Conservation (phyloP, 2,888 invertebrate genomes). For the Drosophila colorata region DNA sequence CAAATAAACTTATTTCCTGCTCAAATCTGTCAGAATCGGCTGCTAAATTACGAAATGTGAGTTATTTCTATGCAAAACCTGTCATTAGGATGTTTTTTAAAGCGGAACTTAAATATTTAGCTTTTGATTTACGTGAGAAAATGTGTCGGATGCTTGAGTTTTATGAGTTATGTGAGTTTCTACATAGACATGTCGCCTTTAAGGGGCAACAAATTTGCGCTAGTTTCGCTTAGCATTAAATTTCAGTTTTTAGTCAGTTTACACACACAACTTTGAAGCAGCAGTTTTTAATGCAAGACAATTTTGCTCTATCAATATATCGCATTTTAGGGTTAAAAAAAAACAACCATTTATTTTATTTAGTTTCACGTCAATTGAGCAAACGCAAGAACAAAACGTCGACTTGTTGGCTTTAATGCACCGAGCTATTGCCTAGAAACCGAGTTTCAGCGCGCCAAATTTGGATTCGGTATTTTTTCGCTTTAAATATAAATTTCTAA, state of each 20-base stretch:
- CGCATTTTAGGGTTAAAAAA: slow-evolving; percentile 26
- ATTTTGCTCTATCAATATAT: slow-evolving; percentile 5
- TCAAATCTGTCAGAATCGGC: too few species aligned
- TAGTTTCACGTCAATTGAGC: slow-evolving; percentile 45
- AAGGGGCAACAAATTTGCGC: not conserved
- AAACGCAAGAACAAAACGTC: slow-evolving; percentile 18
- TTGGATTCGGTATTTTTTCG: slow-evolving; percentile 24
- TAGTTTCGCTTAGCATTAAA: not conserved
- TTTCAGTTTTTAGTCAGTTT: slow-evolving; percentile 8
- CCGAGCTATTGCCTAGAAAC: slow-evolving; percentile 28
- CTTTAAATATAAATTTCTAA: slow-evolving; percentile 49
- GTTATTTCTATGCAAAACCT: not conserved
- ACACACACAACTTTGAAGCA: slow-evolving; percentile 5
- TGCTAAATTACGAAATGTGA: too few species aligned
- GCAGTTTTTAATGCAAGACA: slow-evolving; percentile 16
- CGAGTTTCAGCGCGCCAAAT: slow-evolving; percentile 40
- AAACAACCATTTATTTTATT: not conserved
- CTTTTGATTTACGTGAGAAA: slow-evolving; percentile 25
- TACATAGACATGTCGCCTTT: too few species aligned
- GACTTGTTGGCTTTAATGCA: slow-evolving; percentile 21
- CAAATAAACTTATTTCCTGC: too few species aligned
- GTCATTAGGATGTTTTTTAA: not conserved
- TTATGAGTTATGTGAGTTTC: slow-evolving; percentile 1
- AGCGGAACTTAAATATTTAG: slow-evolving; percentile 2
- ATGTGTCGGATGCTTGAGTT: too few species aligned